A percentile compares a stretch with the other conserved stretches of the same genome.
Evolutionary conservation across 2,797 vertebrate genomes (phyloP).

Genomic region (Amniataba percoides): DNA sequence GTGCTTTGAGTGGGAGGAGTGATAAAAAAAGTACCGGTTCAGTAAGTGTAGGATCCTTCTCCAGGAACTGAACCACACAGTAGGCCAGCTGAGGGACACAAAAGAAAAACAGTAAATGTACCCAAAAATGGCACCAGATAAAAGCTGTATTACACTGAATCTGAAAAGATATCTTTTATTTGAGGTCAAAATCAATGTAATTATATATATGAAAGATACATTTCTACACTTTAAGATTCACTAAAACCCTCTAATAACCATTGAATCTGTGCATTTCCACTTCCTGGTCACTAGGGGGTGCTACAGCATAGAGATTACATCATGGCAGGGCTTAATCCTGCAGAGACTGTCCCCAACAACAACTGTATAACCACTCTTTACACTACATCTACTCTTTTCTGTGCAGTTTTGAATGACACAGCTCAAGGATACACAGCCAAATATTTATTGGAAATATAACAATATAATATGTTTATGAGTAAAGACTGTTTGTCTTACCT

Average conservation of each 20-base stretch:
- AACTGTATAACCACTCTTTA: conserved; percentile 12
- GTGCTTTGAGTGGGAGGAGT: conserved; percentile 56
- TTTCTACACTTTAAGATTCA: not conserved
- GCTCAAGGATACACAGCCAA: not conserved
- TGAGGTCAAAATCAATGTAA: not conserved
- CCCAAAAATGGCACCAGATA: not conserved
- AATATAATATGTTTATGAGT: not conserved
- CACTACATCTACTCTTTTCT: not conserved
- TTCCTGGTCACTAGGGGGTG: conserved; percentile 64
- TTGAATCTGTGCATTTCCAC: conserved; percentile 20
- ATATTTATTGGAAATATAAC: not conserved
- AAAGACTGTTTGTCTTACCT: conserved; percentile 84
- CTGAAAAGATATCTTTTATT: not conserved
- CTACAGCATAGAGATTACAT: conserved; percentile 34
- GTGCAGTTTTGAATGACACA: not conserved
- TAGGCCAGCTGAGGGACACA: conserved; percentile 92
- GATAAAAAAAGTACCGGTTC: conserved; percentile 88
- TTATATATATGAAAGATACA: not conserved
- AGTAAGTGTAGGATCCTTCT: conserved; percentile 96
- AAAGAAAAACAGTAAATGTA: conserved; percentile 29
- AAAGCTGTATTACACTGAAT: not conserved
- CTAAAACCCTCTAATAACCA: not conserved
- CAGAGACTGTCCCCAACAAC: not conserved
- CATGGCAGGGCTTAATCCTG: not conserved
- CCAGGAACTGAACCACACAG: conserved; percentile 99